phyloP scores from a whole-genome alignment of 92 coral and sea anemone species.

The Porites lobata region DNA sequence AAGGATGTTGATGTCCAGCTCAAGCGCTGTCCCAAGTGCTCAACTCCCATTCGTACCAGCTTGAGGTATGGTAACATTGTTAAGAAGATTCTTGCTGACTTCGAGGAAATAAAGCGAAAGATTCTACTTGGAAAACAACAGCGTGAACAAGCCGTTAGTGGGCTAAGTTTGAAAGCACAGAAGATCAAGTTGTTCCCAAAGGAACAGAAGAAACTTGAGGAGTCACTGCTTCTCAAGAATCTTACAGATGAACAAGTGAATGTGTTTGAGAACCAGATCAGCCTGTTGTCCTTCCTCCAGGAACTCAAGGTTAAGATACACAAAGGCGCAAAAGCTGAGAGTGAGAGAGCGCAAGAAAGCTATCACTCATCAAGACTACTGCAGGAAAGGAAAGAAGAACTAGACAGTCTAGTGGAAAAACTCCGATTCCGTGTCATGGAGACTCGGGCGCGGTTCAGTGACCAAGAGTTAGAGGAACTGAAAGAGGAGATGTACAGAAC shows the following conservation, averaged over 20 bases:
- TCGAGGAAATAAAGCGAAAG: slow-evolving; percentile 75
- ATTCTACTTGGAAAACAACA: slow-evolving; percentile 15
- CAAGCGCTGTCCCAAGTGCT: slow-evolving; percentile 88
- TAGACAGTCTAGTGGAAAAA: background rate
- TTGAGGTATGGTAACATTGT: slow-evolving; percentile 93
- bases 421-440: slow-evolving; percentile 49
- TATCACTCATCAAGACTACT: background rate
- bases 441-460: slow-evolving; percentile 77
- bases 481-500: slow-evolving; percentile 78
- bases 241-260: slow-evolving; percentile 73
- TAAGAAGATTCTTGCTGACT: slow-evolving; percentile 84
- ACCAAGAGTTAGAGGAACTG: slow-evolving; percentile 89
- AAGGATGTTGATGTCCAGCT: slow-evolving; percentile 70
- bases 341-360: background rate
- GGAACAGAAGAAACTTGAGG: slow-evolving; percentile 12
- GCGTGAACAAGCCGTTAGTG: background rate
- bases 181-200: slow-evolving; percentile 20
- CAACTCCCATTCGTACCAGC: slow-evolving; percentile 84
- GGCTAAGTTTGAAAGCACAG: background rate
- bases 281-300: slow-evolving; percentile 65
- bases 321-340: slow-evolving; percentile 11
- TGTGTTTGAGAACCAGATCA: slow-evolving; percentile 80
- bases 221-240: background rate
- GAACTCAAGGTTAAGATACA: slow-evolving; percentile 15
- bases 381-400: slow-evolving; percentile 10